These are phyloP conservation scores for Virgularia gustaviana DNA, from an alignment of 92 coral and sea anemone species.

Conservation along the genomic window DNA sequence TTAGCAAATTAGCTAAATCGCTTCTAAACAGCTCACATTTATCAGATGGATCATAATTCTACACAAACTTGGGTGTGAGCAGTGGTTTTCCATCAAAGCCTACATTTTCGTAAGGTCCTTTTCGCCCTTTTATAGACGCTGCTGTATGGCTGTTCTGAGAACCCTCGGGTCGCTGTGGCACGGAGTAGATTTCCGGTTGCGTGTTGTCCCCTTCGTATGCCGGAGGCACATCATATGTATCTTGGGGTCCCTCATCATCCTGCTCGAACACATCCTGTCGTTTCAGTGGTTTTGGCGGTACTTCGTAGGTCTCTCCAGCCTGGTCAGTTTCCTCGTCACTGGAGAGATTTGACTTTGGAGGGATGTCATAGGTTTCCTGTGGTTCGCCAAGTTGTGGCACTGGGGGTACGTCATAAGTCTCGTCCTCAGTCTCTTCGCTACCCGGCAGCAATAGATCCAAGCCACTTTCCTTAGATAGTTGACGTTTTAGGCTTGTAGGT, in stretches of 20 bases:
- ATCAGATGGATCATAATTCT: too few relatives aligned
- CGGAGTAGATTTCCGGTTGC: constrained; percentile 16
- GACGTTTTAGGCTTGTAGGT: too few relatives aligned
- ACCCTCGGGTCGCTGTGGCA: background rate
- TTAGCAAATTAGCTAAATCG: too few relatives aligned
- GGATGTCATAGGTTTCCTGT: constrained; percentile 24
- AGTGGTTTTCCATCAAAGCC: constrained; percentile 29
- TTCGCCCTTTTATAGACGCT: background rate
- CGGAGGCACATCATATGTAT: constrained; percentile 27
- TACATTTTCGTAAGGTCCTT: constrained; percentile 21
- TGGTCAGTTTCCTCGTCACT: background rate
- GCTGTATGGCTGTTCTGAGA: background rate
- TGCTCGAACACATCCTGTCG: background rate
- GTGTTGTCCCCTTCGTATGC: background rate
- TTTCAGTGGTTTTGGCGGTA: background rate
- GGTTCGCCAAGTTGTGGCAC: constrained; percentile 10
- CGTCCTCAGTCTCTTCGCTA: background rate
- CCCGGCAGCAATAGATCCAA: too few relatives aligned
- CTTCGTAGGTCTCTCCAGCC: constrained; percentile 5
- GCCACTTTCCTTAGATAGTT: too few relatives aligned
- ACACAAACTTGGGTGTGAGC: too few relatives aligned
- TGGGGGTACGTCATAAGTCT: constrained; percentile 17
- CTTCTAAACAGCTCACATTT: too few relatives aligned
- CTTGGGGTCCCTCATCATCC: constrained; percentile 8
- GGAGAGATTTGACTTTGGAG: background rate